Percentiles rank a stretch among this genome's conserved stretches.
These are phyloP conservation scores for Pomatorhinus ruficollis DNA, from an alignment of 2,113 vertebrate species.

Conservation along the genomic window DNA sequence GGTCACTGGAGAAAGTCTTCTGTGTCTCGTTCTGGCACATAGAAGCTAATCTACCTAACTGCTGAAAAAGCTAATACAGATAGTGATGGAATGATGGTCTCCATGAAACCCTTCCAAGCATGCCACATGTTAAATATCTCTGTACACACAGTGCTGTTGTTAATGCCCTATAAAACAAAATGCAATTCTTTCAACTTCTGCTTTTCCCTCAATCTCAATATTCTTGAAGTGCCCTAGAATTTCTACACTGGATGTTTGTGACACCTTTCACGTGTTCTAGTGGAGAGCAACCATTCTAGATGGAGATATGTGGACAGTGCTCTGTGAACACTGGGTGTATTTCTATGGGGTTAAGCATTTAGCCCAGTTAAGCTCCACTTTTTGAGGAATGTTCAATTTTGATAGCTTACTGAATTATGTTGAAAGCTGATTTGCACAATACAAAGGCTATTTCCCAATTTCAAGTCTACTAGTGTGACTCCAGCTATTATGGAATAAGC, in stretches of 20 bases:
- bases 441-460: not conserved
- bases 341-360: not conserved
- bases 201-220: not conserved
- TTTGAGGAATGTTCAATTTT: not conserved
- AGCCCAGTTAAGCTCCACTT: not conserved
- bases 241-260: not conserved
- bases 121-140: not conserved
- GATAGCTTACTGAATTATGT: not conserved
- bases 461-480: not conserved
- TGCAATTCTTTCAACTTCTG: not conserved
- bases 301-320: not conserved
- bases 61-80: not conserved
- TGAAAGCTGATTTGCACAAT: not conserved
- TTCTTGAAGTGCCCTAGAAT: not conserved
- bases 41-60: not conserved
- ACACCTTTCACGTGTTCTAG: not conserved
- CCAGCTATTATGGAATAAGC: not conserved
- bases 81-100: not conserved
- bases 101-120: not conserved
- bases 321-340: not conserved
- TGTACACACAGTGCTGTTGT: not conserved
- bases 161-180: not conserved
- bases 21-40: accelerated
- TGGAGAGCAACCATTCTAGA: not conserved
- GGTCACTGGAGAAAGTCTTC: not conserved